Evolutionary conservation across 2,113 vertebrate species (phyloP).

Genomic region (Aptenodytes forsteri): DNA sequence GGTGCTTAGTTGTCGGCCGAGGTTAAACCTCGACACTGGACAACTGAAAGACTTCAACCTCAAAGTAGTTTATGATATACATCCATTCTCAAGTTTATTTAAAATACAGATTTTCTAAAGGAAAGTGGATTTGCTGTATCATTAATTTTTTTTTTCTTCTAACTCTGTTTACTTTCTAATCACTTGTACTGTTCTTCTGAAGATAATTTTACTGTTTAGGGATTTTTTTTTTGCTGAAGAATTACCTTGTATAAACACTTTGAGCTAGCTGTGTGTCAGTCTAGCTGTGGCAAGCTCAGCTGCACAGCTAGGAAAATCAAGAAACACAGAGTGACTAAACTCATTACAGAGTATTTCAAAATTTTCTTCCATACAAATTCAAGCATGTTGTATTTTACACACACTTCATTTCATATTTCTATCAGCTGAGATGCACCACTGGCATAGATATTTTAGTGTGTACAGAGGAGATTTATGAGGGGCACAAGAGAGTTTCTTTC

Average conservation of each 20-base stretch:
- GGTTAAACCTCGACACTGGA: not conserved
- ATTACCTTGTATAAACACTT: not conserved
- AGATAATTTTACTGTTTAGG: not conserved
- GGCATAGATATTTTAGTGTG: not conserved
- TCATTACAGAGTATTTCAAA: not conserved
- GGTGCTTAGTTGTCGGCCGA: too few relatives aligned
- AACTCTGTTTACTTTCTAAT: not conserved
- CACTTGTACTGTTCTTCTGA: not conserved
- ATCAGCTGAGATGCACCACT: not conserved
- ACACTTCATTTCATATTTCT: not conserved
- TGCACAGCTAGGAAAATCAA: not conserved
- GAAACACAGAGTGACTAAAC: not conserved
- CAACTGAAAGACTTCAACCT: not conserved
- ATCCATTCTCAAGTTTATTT: not conserved
- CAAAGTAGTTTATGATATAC: not conserved
- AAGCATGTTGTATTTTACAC: not conserved
- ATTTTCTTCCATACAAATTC: not conserved
- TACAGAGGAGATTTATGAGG: not conserved
- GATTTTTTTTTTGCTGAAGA: not conserved
- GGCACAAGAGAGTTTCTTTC: not conserved
- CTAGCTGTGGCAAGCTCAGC: not conserved
- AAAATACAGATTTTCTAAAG: not conserved
- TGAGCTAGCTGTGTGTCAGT: not conserved
- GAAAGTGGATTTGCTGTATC: not conserved
- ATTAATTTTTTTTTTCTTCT: not conserved